Base-by-base conservation (phyloP, 2,797 vertebrate species). In the Pristis pectinata region DNA sequence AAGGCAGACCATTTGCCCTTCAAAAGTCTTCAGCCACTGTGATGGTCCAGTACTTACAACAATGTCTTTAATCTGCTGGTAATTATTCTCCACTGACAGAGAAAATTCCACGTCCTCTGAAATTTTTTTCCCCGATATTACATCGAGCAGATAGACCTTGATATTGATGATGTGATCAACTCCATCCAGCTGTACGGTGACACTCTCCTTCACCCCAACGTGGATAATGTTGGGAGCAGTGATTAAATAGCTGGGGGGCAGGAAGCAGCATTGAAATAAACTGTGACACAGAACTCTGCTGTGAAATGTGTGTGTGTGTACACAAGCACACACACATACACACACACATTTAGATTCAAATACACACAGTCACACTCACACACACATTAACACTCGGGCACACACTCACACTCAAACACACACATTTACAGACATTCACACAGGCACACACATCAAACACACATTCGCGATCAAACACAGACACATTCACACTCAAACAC, bases 141-240 rank as follows among this genome's bases (percentile, higher is more conserved):
- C 77, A 22, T 95, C 56, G 95, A 94, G 82, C 95, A 97, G 96
- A 85, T 95, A 96, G 0, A 96, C 95, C 5, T 93, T 64, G 41
- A 97, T 94, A 24, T 79, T 72, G 79, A 95, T 95, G 82, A 95
- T 95, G 1, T 0, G 37, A 2, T 95, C 95, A 80, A 96, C 96
- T 95, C 96, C 96, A 0, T 97, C 96, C 34, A 97, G 95, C 95
- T 97, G 97, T 92, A 96, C 95, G 11, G 97, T 96, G 95, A 97
- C 41, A 0, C 95, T 97, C 95, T 97, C 97, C 0, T 95, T 41
- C 77, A 94, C 96, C 59, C 96, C 97, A 94, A 96, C 8, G 53
- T 96, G 97, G 15, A 97, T 91, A 44, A 96, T 95, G 93, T 96
- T 97, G 87, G 97, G 97, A 44, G 96, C 96, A 95, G 96, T 96